phyloP scores from a whole-genome alignment of 2,888 invertebrate species.

The Tenodera sinensis region DNA sequence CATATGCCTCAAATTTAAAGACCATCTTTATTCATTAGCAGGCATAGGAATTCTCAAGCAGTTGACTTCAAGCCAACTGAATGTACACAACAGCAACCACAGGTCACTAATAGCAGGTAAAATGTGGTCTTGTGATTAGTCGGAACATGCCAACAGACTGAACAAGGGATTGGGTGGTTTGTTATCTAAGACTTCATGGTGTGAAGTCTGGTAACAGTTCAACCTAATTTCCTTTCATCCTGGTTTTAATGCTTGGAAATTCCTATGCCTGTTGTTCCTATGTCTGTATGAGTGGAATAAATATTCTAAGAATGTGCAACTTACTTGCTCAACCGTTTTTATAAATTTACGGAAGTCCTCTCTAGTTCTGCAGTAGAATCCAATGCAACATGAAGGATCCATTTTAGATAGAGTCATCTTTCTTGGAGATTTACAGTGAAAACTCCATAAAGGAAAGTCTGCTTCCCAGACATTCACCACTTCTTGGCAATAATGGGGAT shows the following conservation, averaged over 20 bases:
- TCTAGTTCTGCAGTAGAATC: constrained; percentile 78
- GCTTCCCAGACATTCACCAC: constrained; percentile 79
- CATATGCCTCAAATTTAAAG: neutral
- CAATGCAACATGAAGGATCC: constrained; percentile 90
- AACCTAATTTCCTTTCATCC: too few relatives aligned
- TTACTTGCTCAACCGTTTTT: constrained; percentile 62
- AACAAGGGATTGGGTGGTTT: too few relatives aligned
- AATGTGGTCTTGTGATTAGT: too few relatives aligned
- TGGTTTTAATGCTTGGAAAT: too few relatives aligned
- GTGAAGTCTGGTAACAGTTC: too few relatives aligned
- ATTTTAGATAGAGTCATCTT: constrained; percentile 81
- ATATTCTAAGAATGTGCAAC: constrained; percentile 22
- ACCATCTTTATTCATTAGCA: neutral
- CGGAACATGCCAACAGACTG: too few relatives aligned
- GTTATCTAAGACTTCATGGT: too few relatives aligned
- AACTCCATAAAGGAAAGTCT: constrained; percentile 72
- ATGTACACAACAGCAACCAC: too few relatives aligned
- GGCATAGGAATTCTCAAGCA: too few relatives aligned
- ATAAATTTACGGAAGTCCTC: constrained; percentile 74
- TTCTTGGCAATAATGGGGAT: constrained; percentile 93
- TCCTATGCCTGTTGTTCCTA: too few relatives aligned
- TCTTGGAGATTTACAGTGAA: constrained; percentile 82
- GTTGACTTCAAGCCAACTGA: too few relatives aligned
- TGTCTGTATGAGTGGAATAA: neutral
- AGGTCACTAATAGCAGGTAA: too few relatives aligned